Base-by-base conservation (phyloP, 1,140 invertebrate genomes). In the Charaxes varanes region DNA sequence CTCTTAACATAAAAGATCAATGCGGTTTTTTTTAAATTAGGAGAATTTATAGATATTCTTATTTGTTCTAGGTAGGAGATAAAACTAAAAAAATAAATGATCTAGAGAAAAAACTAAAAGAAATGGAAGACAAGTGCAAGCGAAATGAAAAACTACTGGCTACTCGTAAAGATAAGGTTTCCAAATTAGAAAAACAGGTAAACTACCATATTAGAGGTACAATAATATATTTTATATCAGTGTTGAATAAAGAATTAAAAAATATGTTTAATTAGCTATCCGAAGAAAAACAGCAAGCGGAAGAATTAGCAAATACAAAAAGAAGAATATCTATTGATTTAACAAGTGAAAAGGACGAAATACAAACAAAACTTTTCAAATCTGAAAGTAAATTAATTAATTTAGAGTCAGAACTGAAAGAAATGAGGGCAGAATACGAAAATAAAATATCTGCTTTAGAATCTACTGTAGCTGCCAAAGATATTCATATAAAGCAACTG, bases 101-200 rank as follows among this genome's bases (percentile, higher is more conserved):
- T 18, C 60, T 87, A 44, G 87, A 89, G 67, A 87, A 86, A 50
- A 86, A 87, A 76, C 19, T 88, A 7, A 88, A 87, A 62, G 88
- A 89, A 41, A 46, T 72, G 5, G 88, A 90, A 62, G 88, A 90
- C 18, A 89, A 88, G 69, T 83, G 83, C 26, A 89, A 87, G 53
- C 84, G 86, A 46, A 82, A 73, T 26, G 89, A 91, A 53, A 87
- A 86, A 62, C 63, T 85, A 26, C 68, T 87, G 21, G 65, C 67
- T 14, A 65, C 81, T 6, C 86, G 87, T 35, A 90, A 89, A 69
- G 87, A 89, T 41, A 85, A 87, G 57, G 84, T 89, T 15, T 59
- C 85, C 16, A 87, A 88, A 66, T 69, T 89, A 51, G 87, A 89
- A 67, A 87, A 86, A 81, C 87, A 89, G 77, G 87, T 88, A 36